These are phyloP conservation scores for Brachionus plicatilis DNA, from an alignment of 1,140 invertebrate species.

Conservation along the genomic window DNA sequence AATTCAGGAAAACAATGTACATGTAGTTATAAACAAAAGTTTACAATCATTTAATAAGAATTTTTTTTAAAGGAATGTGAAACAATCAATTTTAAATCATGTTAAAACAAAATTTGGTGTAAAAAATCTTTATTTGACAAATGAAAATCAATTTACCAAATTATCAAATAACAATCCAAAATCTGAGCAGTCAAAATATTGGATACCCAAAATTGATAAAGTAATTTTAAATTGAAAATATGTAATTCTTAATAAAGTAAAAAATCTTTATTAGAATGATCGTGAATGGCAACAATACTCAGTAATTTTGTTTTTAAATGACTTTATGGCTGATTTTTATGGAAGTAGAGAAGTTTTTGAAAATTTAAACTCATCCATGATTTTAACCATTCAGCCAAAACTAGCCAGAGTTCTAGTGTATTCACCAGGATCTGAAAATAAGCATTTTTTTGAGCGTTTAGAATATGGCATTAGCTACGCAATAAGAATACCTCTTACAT, in stretches of 20 bases:
- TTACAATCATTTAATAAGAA: too few relatives aligned
- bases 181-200: background rate
- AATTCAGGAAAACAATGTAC: too few relatives aligned
- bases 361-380: background rate
- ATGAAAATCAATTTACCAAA: background rate
- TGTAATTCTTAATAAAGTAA: background rate
- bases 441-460: background rate
- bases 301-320: constrained; percentile 14
- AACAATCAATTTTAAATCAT: background rate
- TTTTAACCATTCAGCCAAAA: constrained; percentile 21
- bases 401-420: background rate
- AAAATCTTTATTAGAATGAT: background rate
- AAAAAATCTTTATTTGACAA: background rate
- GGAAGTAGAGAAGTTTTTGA: background rate
- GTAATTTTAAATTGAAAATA: background rate
- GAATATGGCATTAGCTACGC: background rate
- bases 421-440: constrained; percentile 20
- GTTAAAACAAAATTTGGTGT: background rate
- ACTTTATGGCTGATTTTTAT: constrained; percentile 12
- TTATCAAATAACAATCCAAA: background rate
- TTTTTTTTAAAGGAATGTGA: background rate
- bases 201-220: background rate
- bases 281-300: background rate
- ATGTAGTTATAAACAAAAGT: too few relatives aligned
- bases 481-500: background rate